Base-by-base conservation (phyloP, 2,113 vertebrate species). In the Callospermophilus lateralis region DNA sequence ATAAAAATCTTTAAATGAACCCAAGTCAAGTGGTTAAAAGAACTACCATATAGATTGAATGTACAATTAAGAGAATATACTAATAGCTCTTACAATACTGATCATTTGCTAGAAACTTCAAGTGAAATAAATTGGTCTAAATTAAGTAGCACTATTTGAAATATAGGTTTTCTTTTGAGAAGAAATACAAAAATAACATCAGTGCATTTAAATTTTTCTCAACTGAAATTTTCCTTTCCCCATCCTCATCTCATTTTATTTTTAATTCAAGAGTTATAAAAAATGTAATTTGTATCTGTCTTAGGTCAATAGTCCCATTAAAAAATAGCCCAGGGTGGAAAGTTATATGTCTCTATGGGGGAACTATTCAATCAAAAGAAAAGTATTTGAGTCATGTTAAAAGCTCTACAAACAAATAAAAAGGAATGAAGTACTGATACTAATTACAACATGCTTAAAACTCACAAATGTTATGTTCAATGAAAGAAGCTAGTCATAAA, bases 1-100 rank as follows among this genome's bases (percentile, higher is more conserved):
- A 89, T 80, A 70, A 94, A 97, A 48, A 97, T 39, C 39, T 95
- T n/a, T 93, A 90, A 97, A 93, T 45, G 83, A 97, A 96, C 73
- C 51, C 86, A 96, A 90, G 81, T 76, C 68, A 90, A 93, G 1
- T 39, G 4, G 17, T 89, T 39, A 65, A 76, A n/a, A 3, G 24
- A 39, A 24, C 8, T 58, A 30, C 37, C 17, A 20, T 42, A 67
- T 53, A 45, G 13, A 68, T n/a, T n/a, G 24, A 42, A 63, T 13
- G 2, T 30, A 30, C 37, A 45, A 8, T 42, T 76, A 83, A 30
- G n/a, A 30, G 42, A 67, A 32, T n/a, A 34, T 39, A 48, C 4
- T 89, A 77, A 39, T 39, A 77, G 3, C 19, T 77, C 19, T 48
- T 73, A 58, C 3, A 10, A 39, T 70, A 76, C 51, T 32, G 13